Evolutionary conservation across 2,888 invertebrate genomes (phyloP).

Genomic region (Pseudococcus longispinus): DNA sequence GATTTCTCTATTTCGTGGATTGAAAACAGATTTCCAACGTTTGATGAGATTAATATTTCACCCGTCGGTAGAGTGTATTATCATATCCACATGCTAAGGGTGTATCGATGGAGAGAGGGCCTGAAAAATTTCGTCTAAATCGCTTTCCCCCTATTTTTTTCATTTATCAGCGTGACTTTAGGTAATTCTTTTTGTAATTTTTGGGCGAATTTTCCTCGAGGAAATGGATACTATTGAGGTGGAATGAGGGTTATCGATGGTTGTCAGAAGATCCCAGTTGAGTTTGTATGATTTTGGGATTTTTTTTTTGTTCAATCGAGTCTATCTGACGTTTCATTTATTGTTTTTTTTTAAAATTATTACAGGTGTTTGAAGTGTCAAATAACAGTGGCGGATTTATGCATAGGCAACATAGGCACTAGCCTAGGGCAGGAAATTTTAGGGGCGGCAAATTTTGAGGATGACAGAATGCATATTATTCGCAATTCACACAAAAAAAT

Average conservation of each 20-base stretch:
- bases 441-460: too few species aligned
- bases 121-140: not conserved
- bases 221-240: too few species aligned
- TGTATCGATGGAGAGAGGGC: not conserved
- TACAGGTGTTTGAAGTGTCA: too few species aligned
- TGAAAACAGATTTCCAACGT: constrained; percentile 7
- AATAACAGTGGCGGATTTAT: too few species aligned
- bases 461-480: too few species aligned
- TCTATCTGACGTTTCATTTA: too few species aligned
- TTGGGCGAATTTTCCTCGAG: not conserved
- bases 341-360: too few species aligned
- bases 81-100: not conserved
- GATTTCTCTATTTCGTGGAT: not conserved
- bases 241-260: not conserved
- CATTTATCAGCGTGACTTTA: not conserved
- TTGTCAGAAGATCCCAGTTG: not conserved
- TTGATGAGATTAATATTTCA: constrained; percentile 23
- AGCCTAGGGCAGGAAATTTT: too few species aligned
- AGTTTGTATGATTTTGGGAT: too few species aligned
- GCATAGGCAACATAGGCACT: too few species aligned
- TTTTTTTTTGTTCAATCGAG: too few species aligned
- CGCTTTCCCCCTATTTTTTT: not conserved
- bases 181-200: not conserved
- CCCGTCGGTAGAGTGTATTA: not conserved
- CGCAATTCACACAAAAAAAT: too few species aligned